Base-by-base conservation (phyloP, 2,888 invertebrate species). In the Scaptomyza polygonia region DNA sequence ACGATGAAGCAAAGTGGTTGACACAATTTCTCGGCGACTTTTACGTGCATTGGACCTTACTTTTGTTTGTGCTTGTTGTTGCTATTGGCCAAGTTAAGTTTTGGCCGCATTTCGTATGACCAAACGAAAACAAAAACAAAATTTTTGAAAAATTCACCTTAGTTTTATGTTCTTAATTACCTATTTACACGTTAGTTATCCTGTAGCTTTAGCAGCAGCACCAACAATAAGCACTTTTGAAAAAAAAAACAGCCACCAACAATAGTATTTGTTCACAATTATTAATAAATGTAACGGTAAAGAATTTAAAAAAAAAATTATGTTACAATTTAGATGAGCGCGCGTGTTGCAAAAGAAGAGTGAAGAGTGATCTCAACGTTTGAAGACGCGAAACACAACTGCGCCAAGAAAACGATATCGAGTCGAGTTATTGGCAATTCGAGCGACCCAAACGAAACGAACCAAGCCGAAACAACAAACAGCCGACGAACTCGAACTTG, bases 351-450 rank as follows among this genome's bases (percentile, higher is more conserved):
- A 45, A 21, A 3, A 25, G 11, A 42, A 78, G 58, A 49, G 53
- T 5, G 3, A 45, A 59, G 42, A 75, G 47, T 84, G 77, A 77
- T 77, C 88, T 73, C 76, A 66, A 73, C 89, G 81, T 77, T 85
- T 68, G 74, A 66, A 83, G 77, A 84, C 83, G 76, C 88, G 88
- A 88, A 90, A 75, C 73, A 80, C 81, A 83, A 90, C 91, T 90
- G 86, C 85, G 85, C 65, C 56, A 48, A 87, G 86, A 75, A 72
- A 67, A 75, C 70, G 69, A 76, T 76, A 78, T 79, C 81, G 51
- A 57, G 80, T 75, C 80, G 86, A 83, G 85, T 89, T 85, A 85
- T 89, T 86, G 88, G 84, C 83, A 68, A 77, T 77, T 68, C 55
- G 67, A 69, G 48, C 72, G 63, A 53, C 39, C 55, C 9, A 8